Conservation (phyloP, 2,888 invertebrate genomes). For the Encarsia formosa region DNA sequence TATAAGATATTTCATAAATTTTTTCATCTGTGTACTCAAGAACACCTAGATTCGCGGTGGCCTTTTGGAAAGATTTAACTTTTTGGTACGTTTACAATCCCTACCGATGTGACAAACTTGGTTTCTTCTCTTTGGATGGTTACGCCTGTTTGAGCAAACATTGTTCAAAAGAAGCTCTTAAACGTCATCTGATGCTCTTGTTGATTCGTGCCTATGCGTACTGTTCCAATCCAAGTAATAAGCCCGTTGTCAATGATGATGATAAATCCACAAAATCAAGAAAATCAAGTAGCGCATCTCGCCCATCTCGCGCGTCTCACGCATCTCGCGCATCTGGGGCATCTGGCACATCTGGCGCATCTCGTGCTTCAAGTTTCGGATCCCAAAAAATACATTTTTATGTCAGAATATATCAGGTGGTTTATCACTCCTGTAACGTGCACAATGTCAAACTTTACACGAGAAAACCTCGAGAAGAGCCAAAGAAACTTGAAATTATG, state of each 20-base stretch:
- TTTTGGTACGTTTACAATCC: conserved; percentile 47
- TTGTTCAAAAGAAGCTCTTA: conserved; percentile 37
- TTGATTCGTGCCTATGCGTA: conserved; percentile 39
- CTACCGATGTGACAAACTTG: conserved; percentile 42
- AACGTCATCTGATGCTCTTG: conserved; percentile 41
- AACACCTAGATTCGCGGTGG: conserved; percentile 37
- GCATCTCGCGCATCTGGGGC: too few species aligned
- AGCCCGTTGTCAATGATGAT: neutral
- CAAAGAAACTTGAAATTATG: conserved; percentile 17
- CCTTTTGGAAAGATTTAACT: conserved; percentile 42
- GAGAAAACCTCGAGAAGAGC: conserved; percentile 24
- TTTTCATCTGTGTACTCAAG: too few species aligned
- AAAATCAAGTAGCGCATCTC: too few species aligned
- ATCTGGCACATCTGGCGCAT: too few species aligned
- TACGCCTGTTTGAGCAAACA: conserved; percentile 42
- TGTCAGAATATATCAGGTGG: conserved; percentile 39
- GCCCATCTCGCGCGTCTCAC: too few species aligned
- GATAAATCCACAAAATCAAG: neutral
- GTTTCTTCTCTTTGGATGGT: conserved; percentile 40
- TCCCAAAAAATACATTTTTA: conserved; percentile 18
- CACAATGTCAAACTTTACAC: conserved; percentile 37
- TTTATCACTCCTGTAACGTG: conserved; percentile 38
- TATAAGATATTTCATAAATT: too few species aligned
- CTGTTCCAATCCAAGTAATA: neutral
- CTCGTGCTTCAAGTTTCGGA: neutral